Percentiles rank a stretch among this genome's conserved stretches.
Conservation (phyloP, 2,113 vertebrate genomes). For the Rana temporaria region DNA sequence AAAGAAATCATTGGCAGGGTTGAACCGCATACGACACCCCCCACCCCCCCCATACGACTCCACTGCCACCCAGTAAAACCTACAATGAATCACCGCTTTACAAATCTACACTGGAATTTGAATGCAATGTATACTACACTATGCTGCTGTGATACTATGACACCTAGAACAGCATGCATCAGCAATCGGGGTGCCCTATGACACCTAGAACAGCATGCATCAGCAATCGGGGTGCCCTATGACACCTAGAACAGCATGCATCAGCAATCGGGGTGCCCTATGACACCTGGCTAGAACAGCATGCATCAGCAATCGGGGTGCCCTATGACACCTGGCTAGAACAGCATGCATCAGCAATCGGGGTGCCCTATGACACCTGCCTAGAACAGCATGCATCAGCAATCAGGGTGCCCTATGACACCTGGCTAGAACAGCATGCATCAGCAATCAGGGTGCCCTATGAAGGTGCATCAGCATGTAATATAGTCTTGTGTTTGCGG, state of each 20-base stretch:
- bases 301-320: background rate
- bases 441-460: background rate
- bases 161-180: background rate
- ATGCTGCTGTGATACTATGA: background rate
- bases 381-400: too few species aligned
- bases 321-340: background rate
- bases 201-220: background rate
- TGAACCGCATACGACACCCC: conserved; percentile 31
- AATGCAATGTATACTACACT: background rate
- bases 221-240: background rate
- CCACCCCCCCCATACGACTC: background rate
- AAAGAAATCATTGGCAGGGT: conserved; percentile 33
- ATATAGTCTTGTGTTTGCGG: background rate
- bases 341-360: background rate
- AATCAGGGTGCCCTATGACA: background rate
- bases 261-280: background rate
- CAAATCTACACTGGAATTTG: background rate
- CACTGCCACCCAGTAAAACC: background rate
- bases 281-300: background rate
- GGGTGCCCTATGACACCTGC: background rate
- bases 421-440: background rate
- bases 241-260: background rate
- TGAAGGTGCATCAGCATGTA: background rate
- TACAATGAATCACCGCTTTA: conserved; percentile 5
- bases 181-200: background rate